Conservation (phyloP, 2,888 invertebrate species). For the Cistogaster globosa region DNA sequence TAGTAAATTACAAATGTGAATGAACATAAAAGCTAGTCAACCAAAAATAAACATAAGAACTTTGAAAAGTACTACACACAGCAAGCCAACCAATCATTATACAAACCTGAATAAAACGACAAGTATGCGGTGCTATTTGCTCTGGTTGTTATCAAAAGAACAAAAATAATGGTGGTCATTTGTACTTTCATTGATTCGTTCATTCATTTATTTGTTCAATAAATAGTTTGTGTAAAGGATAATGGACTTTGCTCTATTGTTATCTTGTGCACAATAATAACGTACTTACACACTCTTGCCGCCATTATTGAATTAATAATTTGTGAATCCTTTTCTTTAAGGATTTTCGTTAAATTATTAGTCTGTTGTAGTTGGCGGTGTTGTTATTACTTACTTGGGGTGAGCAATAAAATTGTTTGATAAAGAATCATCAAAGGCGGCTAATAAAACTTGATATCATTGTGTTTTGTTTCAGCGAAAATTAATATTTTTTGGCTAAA, state of each 20-base stretch:
- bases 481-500: neutral
- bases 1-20: conserved; percentile 66
- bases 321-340: conserved; percentile 52
- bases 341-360: conserved; percentile 53
- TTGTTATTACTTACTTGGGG: conserved; percentile 45
- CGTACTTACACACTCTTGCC: conserved; percentile 17
- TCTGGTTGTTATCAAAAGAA: conserved; percentile 54
- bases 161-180: conserved; percentile 51
- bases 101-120: conserved; percentile 50
- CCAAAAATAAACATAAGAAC: conserved; percentile 34
- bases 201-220: conserved; percentile 47
- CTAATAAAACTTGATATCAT: conserved; percentile 69
- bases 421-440: conserved; percentile 68
- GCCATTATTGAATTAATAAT: conserved; percentile 61
- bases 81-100: conserved; percentile 20
- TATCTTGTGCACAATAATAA: conserved; percentile 11
- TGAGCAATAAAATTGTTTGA: conserved; percentile 64
- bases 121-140: conserved; percentile 37
- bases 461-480: conserved; percentile 20
- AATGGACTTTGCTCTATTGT: conserved; percentile 47
- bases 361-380: conserved; percentile 21
- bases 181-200: conserved; percentile 51
- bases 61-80: conserved; percentile 46
- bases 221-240: conserved; percentile 55
- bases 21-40: conserved; percentile 62